Evolutionary conservation across 2,797 vertebrate genomes (phyloP), one percentile per base, ranked within the genome.

Genomic region (Sebastes paucispinis): DNA sequence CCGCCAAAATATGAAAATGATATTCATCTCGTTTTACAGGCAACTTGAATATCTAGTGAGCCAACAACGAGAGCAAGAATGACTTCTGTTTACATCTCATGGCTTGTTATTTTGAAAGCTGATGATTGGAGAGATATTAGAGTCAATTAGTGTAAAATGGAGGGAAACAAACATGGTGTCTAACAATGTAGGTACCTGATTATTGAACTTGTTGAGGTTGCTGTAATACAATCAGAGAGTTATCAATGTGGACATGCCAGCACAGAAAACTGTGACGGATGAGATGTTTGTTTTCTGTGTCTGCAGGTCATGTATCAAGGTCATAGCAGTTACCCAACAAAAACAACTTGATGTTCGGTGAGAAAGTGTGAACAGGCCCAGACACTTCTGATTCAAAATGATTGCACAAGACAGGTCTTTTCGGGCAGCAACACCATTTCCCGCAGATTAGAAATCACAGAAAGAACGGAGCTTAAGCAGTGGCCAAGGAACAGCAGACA

Each of bases 1-100:
- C 70, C 77, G 66, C 57, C 77, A 77, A 88, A 86, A 78, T 83
- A 89, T 88, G 77, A 81, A 87, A 87, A 88, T 81, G 78, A 92
- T 81, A 90, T 81, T 82, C 87, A 85, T 81, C 75, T 92, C 12
- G 69, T 87, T 90, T 89, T 64, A 14, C 70, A 60, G 70, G 66
- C 68, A 80, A 75, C 55, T 63, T 3, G 34, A 75, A 86, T 80
- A 81, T 83, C 79, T 76, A 73, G 50, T 63, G 64, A 87, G 58
- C 39, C 66, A 25, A 29, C 47, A 64, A 72, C 3, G 16, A 73
- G 34, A 63, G 52, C 22, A 31, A 73, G 36, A 79, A 73, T 55
- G 73, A 77, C 20, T 29, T 70, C 59, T 82, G 84, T 83, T 82
- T 81, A 82, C 66, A 55, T 86, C 64, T 81, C 62, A 81, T 57